Evolutionary conservation across 2,113 vertebrate species (phyloP).

Genomic region (Panthera leo): DNA sequence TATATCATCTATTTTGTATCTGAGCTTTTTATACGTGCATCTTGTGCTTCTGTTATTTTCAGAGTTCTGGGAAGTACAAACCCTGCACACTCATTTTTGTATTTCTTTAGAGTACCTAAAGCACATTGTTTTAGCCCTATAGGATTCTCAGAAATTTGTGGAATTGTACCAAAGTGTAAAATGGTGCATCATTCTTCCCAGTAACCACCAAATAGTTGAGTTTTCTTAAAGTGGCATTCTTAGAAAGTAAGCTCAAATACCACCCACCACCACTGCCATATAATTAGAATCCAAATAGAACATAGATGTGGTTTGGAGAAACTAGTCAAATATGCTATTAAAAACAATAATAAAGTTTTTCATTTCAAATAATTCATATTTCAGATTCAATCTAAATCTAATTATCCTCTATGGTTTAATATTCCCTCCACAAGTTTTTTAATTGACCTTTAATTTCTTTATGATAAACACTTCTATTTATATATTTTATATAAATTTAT

Average conservation of each 20-base stretch:
- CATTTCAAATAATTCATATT: background rate
- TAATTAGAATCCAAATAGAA: background rate
- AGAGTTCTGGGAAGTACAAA: background rate
- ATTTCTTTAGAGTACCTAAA: background rate
- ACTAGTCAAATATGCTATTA: background rate
- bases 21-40: background rate
- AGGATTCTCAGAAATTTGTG: background rate
- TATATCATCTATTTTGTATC: background rate
- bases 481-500: too few species aligned
- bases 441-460: background rate
- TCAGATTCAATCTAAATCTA: background rate
- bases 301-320: background rate
- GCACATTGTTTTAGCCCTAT: background rate
- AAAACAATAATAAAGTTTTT: background rate
- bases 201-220: background rate
- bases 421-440: background rate
- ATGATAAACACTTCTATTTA: background rate
- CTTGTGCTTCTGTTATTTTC: conserved; percentile 13
- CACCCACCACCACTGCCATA: background rate
- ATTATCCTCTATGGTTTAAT: background rate
- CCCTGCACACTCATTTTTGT: background rate
- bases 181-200: background rate
- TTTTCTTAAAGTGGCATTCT: background rate
- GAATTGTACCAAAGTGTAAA: background rate
- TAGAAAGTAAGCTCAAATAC: background rate